A percentile compares a stretch with the other conserved stretches of the same genome.
Conservation (phyloP, 1,140 invertebrate species). For the Trachymyrmex septentrionalis region DNA sequence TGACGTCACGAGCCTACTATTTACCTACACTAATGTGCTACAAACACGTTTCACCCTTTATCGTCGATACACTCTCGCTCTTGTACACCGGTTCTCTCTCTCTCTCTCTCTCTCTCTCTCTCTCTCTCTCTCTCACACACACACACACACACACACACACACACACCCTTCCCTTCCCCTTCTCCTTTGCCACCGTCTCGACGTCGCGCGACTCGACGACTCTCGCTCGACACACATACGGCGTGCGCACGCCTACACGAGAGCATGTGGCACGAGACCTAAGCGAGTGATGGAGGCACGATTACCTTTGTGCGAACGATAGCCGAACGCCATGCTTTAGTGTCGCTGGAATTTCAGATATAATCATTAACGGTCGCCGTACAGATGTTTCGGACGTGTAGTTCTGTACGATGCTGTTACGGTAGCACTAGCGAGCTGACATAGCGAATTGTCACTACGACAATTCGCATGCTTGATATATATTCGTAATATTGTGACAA, state of each 20-base stretch:
- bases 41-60: slow-evolving; percentile 32
- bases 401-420: neutral
- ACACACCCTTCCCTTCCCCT: neutral
- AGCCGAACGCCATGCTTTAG: slow-evolving; percentile 33
- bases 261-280: slow-evolving; percentile 38
- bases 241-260: slow-evolving; percentile 1
- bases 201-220: slow-evolving; percentile 10
- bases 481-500: neutral
- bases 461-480: neutral
- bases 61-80: slow-evolving; percentile 35
- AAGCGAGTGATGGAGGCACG: slow-evolving; percentile 16
- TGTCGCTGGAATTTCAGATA: slow-evolving; percentile 52
- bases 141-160: too few relatives aligned
- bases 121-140: neutral
- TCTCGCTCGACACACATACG: neutral
- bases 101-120: neutral
- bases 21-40: slow-evolving; percentile 55
- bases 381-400: slow-evolving; percentile 34
- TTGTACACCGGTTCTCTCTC: neutral
- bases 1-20: slow-evolving; percentile 73
- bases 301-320: slow-evolving; percentile 42
- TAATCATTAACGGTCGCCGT: slow-evolving; percentile 38
- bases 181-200: neutral
- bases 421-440: neutral
- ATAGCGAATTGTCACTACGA: neutral